These are phyloP conservation scores for Tyrannus savana DNA, from an alignment of 2,113 vertebrate genomes.

Conservation along the genomic window DNA sequence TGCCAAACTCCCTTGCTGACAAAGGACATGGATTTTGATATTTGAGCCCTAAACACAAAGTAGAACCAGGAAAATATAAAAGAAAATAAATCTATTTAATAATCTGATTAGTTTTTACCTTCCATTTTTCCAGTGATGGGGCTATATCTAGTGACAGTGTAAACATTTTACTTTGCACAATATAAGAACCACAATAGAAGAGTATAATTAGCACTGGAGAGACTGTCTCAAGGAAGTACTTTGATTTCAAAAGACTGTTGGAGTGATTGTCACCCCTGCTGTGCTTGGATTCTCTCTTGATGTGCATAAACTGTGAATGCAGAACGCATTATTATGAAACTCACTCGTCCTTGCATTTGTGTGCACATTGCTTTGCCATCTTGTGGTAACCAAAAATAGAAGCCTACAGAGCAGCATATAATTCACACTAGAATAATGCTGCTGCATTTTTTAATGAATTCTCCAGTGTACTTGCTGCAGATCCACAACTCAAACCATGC, in stretches of 20 bases:
- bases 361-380: constrained; percentile 63
- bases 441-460: constrained; percentile 28
- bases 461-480: background rate
- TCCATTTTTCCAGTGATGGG: background rate
- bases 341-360: constrained; percentile 34
- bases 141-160: constrained; percentile 2
- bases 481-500: background rate
- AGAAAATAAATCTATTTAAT: background rate
- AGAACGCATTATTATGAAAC: constrained; percentile 48
- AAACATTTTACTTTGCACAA: constrained; percentile 54
- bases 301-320: constrained; percentile 52
- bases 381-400: constrained; percentile 66
- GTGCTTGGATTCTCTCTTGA: constrained; percentile 52
- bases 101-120: constrained; percentile 10
- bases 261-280: constrained; percentile 61
- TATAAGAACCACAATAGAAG: constrained; percentile 19
- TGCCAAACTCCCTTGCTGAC: background rate
- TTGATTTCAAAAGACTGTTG: constrained; percentile 52
- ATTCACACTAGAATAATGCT: constrained; percentile 49
- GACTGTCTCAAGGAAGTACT: constrained; percentile 47
- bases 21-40: background rate
- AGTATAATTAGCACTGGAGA: constrained; percentile 34
- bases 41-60: background rate
- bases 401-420: constrained; percentile 20
- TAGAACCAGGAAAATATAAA: background rate